Conservation (phyloP, 2,797 vertebrate genomes). For the Valencia hispanica region DNA sequence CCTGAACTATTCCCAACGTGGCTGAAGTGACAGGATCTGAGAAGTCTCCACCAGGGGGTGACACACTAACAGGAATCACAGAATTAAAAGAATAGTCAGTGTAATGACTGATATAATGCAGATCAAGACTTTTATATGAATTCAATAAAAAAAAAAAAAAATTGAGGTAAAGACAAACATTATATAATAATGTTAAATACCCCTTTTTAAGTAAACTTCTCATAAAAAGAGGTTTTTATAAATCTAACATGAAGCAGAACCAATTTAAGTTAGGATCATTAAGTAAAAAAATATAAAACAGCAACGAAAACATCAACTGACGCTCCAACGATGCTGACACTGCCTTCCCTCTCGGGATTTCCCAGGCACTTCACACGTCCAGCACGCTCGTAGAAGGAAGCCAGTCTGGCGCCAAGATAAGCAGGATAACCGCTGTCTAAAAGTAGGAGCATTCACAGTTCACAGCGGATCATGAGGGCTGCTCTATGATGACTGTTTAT, state of each 20-base stretch:
- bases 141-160: neutral
- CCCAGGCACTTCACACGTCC: slow-evolving; percentile 97
- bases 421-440: slow-evolving; percentile 79
- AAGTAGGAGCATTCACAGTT: slow-evolving; percentile 23
- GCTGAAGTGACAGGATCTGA: slow-evolving; percentile 99
- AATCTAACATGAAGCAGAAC: neutral
- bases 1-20: slow-evolving; percentile 97
- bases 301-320: slow-evolving; percentile 77
- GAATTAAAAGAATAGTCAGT: slow-evolving; percentile 4
- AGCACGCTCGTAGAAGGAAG: slow-evolving; percentile 97
- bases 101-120: neutral
- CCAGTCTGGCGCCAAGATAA: slow-evolving; percentile 94
- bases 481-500: neutral
- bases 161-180: neutral
- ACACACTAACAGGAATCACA: slow-evolving; percentile 83
- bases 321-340: slow-evolving; percentile 99
- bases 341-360: slow-evolving; percentile 96
- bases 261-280: neutral
- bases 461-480: slow-evolving; percentile 6
- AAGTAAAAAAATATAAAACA: neutral
- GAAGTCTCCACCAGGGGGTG: slow-evolving; percentile 98
- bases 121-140: neutral
- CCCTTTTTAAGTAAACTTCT: neutral
- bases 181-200: neutral
- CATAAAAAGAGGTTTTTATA: neutral